Evolutionary conservation across 1,140 invertebrate genomes (phyloP).

Genomic region (Pectinophora gossypiella): DNA sequence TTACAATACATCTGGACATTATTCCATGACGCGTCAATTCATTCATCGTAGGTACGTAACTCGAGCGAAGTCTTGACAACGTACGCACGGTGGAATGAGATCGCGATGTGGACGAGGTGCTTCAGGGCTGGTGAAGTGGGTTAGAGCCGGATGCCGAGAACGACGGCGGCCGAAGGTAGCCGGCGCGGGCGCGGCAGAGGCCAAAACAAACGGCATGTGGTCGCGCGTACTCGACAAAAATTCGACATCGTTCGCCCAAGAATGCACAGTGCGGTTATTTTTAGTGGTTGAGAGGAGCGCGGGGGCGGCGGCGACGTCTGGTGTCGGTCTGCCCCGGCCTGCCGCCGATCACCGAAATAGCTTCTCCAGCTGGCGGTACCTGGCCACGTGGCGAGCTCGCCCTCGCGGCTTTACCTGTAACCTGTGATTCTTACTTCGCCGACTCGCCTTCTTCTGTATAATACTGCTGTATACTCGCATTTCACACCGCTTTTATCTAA

Average conservation of each 20-base stretch:
- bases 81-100: background rate
- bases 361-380: conserved; percentile 70
- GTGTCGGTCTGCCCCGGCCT: conserved; percentile 72
- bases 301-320: conserved; percentile 71
- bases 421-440: too few relatives aligned
- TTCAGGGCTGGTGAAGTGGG: conserved; percentile 6
- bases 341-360: conserved; percentile 67
- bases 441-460: too few relatives aligned
- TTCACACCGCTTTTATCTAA: too few relatives aligned
- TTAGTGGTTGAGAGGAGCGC: conserved; percentile 61
- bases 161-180: conserved; percentile 29
- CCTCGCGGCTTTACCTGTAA: conserved; percentile 34
- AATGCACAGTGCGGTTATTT: conserved; percentile 72
- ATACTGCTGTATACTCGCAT: too few relatives aligned
- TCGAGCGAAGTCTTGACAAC: background rate
- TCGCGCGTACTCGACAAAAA: conserved; percentile 72
- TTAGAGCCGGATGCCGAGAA: background rate
- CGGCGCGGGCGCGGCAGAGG: conserved; percentile 32
- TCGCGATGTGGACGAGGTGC: background rate
- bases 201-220: conserved; percentile 70
- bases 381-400: conserved; percentile 59
- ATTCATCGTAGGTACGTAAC: background rate
- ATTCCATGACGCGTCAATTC: background rate
- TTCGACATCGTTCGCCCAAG: conserved; percentile 73
- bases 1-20: too few relatives aligned